A percentile compares a stretch with the other conserved stretches of the same genome.
These are phyloP conservation scores for Ammospiza nelsoni DNA, from an alignment of 2,113 vertebrate species.

Conservation along the genomic window DNA sequence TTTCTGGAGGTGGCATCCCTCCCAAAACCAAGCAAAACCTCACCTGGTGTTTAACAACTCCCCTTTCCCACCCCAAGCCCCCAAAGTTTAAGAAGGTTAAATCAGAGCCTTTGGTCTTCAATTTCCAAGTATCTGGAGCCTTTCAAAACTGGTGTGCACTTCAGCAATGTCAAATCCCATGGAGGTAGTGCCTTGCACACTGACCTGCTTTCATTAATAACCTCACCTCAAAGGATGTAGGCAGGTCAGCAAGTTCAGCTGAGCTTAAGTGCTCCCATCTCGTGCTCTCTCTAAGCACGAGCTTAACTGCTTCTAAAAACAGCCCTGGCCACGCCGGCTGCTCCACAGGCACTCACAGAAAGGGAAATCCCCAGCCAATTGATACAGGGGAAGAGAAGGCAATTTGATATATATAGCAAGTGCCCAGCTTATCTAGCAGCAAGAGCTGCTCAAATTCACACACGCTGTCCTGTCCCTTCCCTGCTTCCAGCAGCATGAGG, in stretches of 20 bases:
- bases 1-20: not conserved
- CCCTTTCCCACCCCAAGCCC: not conserved
- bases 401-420: conserved; percentile 9
- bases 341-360: not conserved
- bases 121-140: not conserved
- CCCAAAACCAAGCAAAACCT: not conserved
- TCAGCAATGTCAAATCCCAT: not conserved
- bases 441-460: not conserved
- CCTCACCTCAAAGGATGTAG: not conserved
- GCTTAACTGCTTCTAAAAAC: conserved; percentile 28
- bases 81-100: not conserved
- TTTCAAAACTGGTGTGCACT: not conserved
- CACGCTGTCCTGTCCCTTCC: not conserved
- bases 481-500: not conserved
- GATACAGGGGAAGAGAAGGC: not conserved
- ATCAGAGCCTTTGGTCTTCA: not conserved
- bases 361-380: conserved; percentile 44
- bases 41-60: not conserved
- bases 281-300: not conserved
- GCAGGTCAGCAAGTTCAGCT: conserved; percentile 16
- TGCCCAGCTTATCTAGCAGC: not conserved
- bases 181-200: not conserved
- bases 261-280: not conserved
- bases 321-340: not conserved
- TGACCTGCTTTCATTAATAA: conserved; percentile 3